A percentile compares a stretch with the other conserved stretches of the same genome.
Evolutionary conservation across 2,113 vertebrate species (phyloP).

Genomic region (Pithys albifrons): DNA sequence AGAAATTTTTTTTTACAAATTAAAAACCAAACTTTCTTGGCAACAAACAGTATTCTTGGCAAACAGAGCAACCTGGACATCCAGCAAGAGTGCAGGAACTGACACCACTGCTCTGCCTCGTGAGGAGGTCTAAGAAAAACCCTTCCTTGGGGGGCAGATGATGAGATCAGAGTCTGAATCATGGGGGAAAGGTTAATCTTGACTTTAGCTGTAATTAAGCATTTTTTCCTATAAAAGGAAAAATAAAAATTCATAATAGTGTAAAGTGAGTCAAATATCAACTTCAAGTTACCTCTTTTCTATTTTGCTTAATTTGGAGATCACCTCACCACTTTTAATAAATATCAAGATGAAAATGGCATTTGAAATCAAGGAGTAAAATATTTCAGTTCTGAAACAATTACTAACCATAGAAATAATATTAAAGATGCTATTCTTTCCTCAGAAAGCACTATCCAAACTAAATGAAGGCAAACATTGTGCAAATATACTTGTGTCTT

Average conservation of each 20-base stretch:
- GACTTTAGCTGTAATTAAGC: not conserved
- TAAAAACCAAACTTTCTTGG: not conserved
- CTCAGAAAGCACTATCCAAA: not conserved
- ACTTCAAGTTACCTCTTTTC: not conserved
- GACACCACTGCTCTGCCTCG: not conserved
- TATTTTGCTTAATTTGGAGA: not conserved
- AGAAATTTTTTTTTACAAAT: not conserved
- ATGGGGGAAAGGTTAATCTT: not conserved
- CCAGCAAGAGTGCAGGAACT: not conserved
- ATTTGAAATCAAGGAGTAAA: not conserved
- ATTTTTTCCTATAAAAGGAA: not conserved
- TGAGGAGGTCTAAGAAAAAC: not conserved
- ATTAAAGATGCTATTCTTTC: not conserved
- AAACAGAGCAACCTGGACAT: not conserved
- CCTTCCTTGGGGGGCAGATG: not conserved
- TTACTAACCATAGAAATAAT: not conserved
- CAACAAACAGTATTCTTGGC: not conserved
- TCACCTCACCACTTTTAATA: not conserved
- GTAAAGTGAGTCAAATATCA: not conserved
- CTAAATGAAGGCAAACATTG: not conserved
- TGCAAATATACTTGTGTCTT: not conserved
- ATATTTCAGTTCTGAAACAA: not conserved
- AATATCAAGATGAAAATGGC: not conserved
- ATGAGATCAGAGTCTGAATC: not conserved
- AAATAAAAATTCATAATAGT: not conserved